phyloP scores from a whole-genome alignment of 2,888 invertebrate species.

The Lasioglossum pauxillum region DNA sequence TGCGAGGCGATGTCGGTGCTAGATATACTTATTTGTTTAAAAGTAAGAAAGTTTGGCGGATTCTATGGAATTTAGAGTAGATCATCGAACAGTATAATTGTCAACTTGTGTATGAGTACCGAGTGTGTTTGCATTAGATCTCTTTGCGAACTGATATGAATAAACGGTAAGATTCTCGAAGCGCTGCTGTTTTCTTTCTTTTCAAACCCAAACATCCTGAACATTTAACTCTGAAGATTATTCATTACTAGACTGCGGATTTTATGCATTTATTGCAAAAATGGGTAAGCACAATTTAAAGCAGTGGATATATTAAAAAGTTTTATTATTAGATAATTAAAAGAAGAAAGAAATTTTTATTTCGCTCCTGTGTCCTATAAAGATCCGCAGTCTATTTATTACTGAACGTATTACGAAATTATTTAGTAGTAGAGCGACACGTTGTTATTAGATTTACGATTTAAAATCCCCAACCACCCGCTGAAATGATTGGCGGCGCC shows the following conservation, averaged over 20 bases:
- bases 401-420: background rate
- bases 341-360: no score
- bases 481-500: background rate
- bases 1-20: background rate
- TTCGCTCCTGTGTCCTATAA: no score
- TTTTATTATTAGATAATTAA: no score
- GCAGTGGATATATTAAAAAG: no score
- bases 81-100: constrained; percentile 36
- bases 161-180: constrained; percentile 52
- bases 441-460: no score
- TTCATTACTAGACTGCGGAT: background rate
- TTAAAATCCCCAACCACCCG: no score
- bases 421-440: no score
- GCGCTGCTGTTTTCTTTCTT: background rate
- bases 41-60: constrained; percentile 19
- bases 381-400: no score
- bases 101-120: constrained; percentile 36
- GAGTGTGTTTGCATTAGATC: constrained; percentile 57
- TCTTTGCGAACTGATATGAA: constrained; percentile 57
- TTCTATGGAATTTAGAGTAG: constrained; percentile 30
- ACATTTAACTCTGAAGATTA: background rate
- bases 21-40: background rate
- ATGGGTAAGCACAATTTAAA: no score
- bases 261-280: no score
- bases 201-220: background rate